phyloP scores from a whole-genome alignment of 1,140 invertebrate species.

The Caenorhabditis remanei region DNA sequence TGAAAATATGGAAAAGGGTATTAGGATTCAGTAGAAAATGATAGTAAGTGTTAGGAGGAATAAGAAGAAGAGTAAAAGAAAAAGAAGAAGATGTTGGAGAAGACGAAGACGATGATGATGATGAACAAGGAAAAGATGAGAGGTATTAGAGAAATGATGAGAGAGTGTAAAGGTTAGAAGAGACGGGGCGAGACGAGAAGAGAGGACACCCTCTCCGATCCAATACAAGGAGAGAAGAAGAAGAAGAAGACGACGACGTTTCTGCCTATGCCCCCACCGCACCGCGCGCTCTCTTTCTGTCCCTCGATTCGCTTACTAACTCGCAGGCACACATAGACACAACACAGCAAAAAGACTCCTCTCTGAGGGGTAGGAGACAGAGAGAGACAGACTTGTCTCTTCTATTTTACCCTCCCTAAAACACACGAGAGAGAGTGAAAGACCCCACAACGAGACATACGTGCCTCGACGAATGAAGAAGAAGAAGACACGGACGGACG shows the following conservation, averaged over 20 bases:
- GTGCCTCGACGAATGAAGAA: constrained; percentile 1
- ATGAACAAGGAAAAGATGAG: background rate
- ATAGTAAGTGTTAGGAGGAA: background rate
- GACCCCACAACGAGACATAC: constrained; percentile 2
- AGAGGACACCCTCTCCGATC: background rate
- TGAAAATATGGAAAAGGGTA: background rate
- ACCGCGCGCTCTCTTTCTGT: background rate
- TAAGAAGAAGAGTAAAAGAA: background rate
- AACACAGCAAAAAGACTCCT: constrained; percentile 40
- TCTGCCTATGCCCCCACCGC: background rate
- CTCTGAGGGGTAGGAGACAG: too few relatives aligned
- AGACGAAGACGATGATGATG: constrained; percentile 6
- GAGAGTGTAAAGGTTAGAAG: background rate
- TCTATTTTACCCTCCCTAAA: constrained; percentile 11
- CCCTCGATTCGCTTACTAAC: constrained; percentile 1
- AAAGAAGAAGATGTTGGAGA: background rate
- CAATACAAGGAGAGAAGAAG: constrained; percentile 41
- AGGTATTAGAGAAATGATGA: background rate
- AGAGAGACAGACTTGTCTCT: background rate
- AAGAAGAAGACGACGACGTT: background rate
- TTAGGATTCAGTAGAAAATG: background rate
- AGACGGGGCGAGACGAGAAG: background rate
- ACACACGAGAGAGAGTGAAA: background rate
- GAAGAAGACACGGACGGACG: background rate
- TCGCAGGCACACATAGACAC: constrained; percentile 1